Base-by-base conservation (phyloP, 2,113 vertebrate species). In the Muntiacus muntjak region DNA sequence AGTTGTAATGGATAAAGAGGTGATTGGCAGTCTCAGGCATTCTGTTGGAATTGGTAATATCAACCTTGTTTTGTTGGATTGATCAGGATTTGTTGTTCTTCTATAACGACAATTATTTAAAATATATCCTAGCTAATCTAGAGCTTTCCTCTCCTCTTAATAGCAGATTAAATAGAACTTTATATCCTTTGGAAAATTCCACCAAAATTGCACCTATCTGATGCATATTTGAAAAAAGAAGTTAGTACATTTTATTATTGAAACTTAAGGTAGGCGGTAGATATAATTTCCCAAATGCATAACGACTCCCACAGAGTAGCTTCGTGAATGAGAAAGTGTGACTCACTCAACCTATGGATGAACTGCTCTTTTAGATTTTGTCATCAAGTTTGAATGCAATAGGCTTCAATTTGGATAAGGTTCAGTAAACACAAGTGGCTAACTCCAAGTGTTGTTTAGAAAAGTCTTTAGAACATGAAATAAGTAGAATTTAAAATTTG, bases 191-290 rank as follows among this genome's bases (percentile, higher is more conserved):
- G 33, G 83, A 97, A 97, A 96, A 79, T 87, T 95, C 81, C 85
- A 83, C 57, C 81, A 57, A 94, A 86, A 89, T 71, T 96, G 43
- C 54, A 94, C 52, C 60, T 91, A 83, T 86, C 14, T 64, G 84
- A 74, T 91, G 57, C 57, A 97, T 97, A 84, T 97, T 97, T 95
- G 43, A 97, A 87, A 87, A 95, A 95, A 57, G 25, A 96, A 89
- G 93, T 97, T 89, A 91, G 95, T 94, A 87, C 79, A 94, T 93
- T 93, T 97, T 96, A 97, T 96, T 97, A 95, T 96, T 97, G 95
- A 95, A 89, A 96, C 78, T 91, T 89, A 40, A 92, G 62, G 93
- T 97, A 93, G 95, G 94, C 3, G 19, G 96, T 94, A 96, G 91
- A 60, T 94, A 85, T 84, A 95, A 96, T 96, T 98, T 97, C 54